Evolutionary conservation across 2,797 vertebrate species (phyloP), one percentile per base, ranked within the genome.

Genomic region (Pterois miles): DNA sequence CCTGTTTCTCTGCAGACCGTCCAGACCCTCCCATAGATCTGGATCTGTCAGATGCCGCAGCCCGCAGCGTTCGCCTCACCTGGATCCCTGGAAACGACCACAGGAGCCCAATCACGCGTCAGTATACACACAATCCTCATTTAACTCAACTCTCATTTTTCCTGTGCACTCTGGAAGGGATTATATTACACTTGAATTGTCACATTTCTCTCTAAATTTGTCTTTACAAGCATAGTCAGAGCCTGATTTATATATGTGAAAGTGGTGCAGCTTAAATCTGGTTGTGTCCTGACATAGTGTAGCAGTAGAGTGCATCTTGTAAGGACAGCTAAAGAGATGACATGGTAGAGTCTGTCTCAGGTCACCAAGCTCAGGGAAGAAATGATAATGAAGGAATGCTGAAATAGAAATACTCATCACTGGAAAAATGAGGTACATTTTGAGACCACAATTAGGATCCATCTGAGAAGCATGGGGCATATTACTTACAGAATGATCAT

Each of bases 51-150:
- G 98, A 99, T 84, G 95, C 96, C 48, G 95, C 94, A 0, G 97
- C 96, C 80, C 95, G 97, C 76, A 99, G 96, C 0, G 96, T 97
- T 87, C 88, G 92, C 50, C 95, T 99, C 86, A 99, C 98, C 16
- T 99, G 98, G 98, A 97, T 97, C 70, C 97, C 97, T 0, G 98
- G 98, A 0, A 95, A 97, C 0, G 97, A 98, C 62, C 96, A 98
- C 72, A 96, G 98, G 91, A 99, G 98, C 74, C 96, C 97, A 38
- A 93, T 99, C 91, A 98, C 95, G 92, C 94, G 98, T 99, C 73
- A 76, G 86, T 73, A 48, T 3, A 74, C 53, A 67, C 63, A 57
- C 31, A 13, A 5, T 6, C 6, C 13, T 29, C 27, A 9, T 18
- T 29, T 29, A 23, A 16, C 16, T 74, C 6, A 18, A 20, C 36